phyloP scores from a whole-genome alignment of 2,113 vertebrate species.

The Danionella cerebrum region DNA sequence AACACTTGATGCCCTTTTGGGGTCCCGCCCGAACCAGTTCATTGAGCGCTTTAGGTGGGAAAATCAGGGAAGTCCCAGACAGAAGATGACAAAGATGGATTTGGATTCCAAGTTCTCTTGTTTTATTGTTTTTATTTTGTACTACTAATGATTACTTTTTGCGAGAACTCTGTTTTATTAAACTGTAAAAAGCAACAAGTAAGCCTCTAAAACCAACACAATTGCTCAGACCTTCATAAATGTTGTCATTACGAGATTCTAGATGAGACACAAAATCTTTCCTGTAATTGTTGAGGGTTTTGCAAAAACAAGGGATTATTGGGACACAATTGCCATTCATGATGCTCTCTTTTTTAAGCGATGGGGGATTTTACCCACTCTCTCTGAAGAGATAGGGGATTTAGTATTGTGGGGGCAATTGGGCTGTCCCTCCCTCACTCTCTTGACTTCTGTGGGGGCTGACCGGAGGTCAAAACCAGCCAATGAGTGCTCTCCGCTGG shows the following conservation, averaged over 20 bases:
- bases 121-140: no score
- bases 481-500: conserved; percentile 69
- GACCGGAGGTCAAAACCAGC: conserved; percentile 77
- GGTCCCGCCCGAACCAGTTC: conserved; percentile 52
- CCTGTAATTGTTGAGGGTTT: conserved; percentile 33
- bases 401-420: conserved; percentile 40
- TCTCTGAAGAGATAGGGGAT: conserved; percentile 33
- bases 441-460: conserved; percentile 66
- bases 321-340: conserved; percentile 33
- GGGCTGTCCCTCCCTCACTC: conserved; percentile 35
- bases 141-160: no score
- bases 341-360: conserved; percentile 27
- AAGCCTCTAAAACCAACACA: no score
- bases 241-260: not conserved
- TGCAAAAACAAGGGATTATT: conserved; percentile 34
- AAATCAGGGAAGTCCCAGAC: conserved; percentile 36
- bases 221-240: not conserved
- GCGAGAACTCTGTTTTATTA: no score
- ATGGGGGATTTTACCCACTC: conserved; percentile 24
- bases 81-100: not conserved
- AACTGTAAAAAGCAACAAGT: no score
- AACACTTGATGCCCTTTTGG: conserved; percentile 46
- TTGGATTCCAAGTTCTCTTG: no score
- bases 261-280: conserved; percentile 28
- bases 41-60: conserved; percentile 53